Percentiles rank a stretch among this genome's conserved stretches.
phyloP scores from a whole-genome alignment of 2,113 vertebrate species.

The Rafetus swinhoei region DNA sequence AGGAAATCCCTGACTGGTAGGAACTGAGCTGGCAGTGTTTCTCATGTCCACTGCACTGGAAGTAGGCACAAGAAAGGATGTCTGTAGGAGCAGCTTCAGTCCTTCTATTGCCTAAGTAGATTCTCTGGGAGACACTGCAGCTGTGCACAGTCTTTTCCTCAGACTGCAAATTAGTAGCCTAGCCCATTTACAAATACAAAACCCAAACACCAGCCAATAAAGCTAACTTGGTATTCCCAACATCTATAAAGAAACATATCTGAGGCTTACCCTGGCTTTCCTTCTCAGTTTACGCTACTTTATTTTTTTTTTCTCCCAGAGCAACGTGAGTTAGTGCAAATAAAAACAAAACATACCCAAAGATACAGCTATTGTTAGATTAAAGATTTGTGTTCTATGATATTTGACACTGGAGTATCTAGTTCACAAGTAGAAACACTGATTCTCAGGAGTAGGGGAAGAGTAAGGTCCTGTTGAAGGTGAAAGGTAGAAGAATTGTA shows the following conservation, averaged over 20 bases:
- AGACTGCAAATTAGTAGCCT: conserved; percentile 46
- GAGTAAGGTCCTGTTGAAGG: not conserved
- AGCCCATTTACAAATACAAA: conserved; percentile 46
- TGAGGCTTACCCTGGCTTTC: conserved; percentile 4
- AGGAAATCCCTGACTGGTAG: not conserved
- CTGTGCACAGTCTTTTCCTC: conserved; percentile 19
- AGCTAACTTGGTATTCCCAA: conserved; percentile 44
- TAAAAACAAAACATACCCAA: not conserved
- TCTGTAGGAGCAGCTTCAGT: not conserved
- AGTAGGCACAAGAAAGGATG: not conserved
- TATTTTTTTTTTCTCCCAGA: conserved; percentile 21
- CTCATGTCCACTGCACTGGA: not conserved
- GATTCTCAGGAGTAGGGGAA: not conserved
- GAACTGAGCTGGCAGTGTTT: not conserved
- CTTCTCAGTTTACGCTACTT: not conserved
- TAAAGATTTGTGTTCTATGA: not conserved
- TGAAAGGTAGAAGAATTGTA: not conserved
- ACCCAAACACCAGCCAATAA: conserved; percentile 51
- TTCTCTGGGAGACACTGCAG: not conserved
- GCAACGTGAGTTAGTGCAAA: conserved; percentile 14
- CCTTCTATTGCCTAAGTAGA: conserved; percentile 38
- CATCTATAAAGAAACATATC: not conserved
- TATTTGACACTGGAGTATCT: not conserved
- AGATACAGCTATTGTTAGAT: not conserved
- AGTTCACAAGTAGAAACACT: conserved; percentile 1